Evolutionary conservation across 2,113 vertebrate genomes (phyloP).

Genomic region (Phrynosoma platyrhinos): DNA sequence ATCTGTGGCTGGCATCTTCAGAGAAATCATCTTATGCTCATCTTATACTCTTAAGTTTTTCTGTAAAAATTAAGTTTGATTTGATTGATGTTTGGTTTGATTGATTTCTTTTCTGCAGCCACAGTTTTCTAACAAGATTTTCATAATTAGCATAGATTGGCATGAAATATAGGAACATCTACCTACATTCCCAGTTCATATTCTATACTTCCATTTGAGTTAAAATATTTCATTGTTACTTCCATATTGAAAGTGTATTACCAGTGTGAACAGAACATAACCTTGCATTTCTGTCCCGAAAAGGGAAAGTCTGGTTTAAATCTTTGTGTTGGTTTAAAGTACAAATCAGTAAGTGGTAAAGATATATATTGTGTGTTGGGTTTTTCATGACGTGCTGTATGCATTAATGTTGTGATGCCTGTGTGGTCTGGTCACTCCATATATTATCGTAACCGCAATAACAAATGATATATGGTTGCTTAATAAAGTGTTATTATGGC

Average conservation of each 20-base stretch:
- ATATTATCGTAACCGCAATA: conserved; percentile 36
- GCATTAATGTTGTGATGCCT: conserved; percentile 44
- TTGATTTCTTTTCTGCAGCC: conserved; percentile 47
- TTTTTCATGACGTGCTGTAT: not conserved
- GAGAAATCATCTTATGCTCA: too few species aligned
- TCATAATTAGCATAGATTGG: conserved; percentile 15
- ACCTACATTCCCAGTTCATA: conserved; percentile 20
- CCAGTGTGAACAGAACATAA: conserved; percentile 13
- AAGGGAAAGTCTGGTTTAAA: conserved; percentile 54
- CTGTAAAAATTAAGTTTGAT: not conserved
- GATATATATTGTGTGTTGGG: conserved; percentile 40
- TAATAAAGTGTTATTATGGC: conserved; percentile 55
- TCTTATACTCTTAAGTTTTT: conserved; percentile 60
- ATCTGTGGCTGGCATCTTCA: too few species aligned
- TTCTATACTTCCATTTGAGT: conserved; percentile 28
- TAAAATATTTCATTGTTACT: conserved; percentile 46
- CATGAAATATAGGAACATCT: conserved; percentile 30
- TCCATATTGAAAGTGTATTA: conserved; percentile 25
- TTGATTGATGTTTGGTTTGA: conserved; percentile 35
- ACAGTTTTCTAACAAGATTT: conserved; percentile 56
- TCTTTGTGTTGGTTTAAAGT: conserved; percentile 56
- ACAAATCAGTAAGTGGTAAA: conserved; percentile 43
- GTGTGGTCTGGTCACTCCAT: conserved; percentile 58
- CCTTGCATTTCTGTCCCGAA: conserved; percentile 36
- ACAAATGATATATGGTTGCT: conserved; percentile 53